A percentile compares a stretch with the other conserved stretches of the same genome.
Conservation (phyloP, 2,888 invertebrate genomes). For the Sphaerophoria rueppellii region DNA sequence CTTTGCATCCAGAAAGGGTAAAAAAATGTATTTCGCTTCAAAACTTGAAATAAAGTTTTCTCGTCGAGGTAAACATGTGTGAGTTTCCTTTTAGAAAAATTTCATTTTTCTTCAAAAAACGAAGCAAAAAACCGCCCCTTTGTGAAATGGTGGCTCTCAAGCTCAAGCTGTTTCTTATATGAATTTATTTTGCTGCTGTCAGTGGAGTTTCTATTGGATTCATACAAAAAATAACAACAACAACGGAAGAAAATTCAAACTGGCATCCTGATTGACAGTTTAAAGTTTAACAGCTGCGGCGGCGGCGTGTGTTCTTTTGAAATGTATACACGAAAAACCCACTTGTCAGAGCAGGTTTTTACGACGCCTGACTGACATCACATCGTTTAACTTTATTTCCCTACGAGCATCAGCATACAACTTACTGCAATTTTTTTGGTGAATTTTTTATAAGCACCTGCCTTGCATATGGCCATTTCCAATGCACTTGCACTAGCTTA, state of each 20-base stretch:
- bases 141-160: not conserved
- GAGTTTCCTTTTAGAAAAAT: slow-evolving; percentile 13
- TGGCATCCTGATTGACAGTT: too few species aligned
- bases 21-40: slow-evolving; percentile 12
- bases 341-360: not conserved
- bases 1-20: not conserved
- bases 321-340: too few species aligned
- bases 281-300: too few species aligned
- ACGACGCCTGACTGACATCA: not conserved
- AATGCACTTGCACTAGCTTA: not conserved
- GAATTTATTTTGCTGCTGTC: not conserved
- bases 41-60: slow-evolving; percentile 43
- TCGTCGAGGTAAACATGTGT: slow-evolving; percentile 36
- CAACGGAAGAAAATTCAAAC: not conserved
- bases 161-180: not conserved
- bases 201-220: not conserved
- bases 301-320: too few species aligned
- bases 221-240: not conserved
- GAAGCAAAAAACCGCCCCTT: not conserved
- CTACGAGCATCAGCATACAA: not conserved
- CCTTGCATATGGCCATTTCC: slow-evolving; percentile 12
- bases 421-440: slow-evolving; percentile 37
- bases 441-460: slow-evolving; percentile 58
- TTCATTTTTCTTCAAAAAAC: slow-evolving; percentile 6
- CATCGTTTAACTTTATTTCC: slow-evolving; percentile 2